Evolutionary conservation across 2,797 vertebrate species (phyloP), one percentile per base, ranked within the genome.

Genomic region (Aldrovandia affinis): DNA sequence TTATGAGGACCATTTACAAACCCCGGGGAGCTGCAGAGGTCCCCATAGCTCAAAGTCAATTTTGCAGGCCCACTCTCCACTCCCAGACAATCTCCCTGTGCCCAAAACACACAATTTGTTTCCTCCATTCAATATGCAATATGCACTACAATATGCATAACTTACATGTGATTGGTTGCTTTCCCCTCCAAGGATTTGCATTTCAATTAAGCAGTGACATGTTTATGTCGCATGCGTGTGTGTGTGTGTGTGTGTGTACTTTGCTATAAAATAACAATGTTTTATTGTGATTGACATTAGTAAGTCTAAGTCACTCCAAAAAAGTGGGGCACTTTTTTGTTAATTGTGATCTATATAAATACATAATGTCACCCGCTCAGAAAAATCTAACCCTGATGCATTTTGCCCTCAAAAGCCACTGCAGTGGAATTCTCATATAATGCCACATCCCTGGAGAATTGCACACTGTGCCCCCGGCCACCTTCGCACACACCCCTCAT

Each of bases 1-100:
- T 92, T 93, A 93, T 86, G 83, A 86, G 89, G 88, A 91, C 90
- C 88, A 92, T 94, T 93, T 92, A 87, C 90, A 87, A 86, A 80
- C 87, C 88, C 91, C 88, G 91, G 91, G 92, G 92, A 92, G 87
- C 89, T 86, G 87, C 89, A 89, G 87, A 84, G 88, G 86, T 83
- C 82, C 68, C 87, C 81, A 92, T 94, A 82, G 57, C 89, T 93
- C 92, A 94, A 89, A 90, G 89, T 91, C 90, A 89, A 90, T 92
- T 91, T 89, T 61, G 3, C 63, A 83, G 63, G 75, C 36, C 78
- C 86, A 57, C 33, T 61, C 82, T 78, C 83, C 88, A 86, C 87
- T 28, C 3, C 36, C 84, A 84, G 90, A 89, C 79, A 61, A 4
- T 79, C 70, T 30, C 55, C n/a, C 80, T 28, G 36, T 30, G 75